phyloP scores from a whole-genome alignment of 2,113 vertebrate species.

The Ardeotis arabs region DNA sequence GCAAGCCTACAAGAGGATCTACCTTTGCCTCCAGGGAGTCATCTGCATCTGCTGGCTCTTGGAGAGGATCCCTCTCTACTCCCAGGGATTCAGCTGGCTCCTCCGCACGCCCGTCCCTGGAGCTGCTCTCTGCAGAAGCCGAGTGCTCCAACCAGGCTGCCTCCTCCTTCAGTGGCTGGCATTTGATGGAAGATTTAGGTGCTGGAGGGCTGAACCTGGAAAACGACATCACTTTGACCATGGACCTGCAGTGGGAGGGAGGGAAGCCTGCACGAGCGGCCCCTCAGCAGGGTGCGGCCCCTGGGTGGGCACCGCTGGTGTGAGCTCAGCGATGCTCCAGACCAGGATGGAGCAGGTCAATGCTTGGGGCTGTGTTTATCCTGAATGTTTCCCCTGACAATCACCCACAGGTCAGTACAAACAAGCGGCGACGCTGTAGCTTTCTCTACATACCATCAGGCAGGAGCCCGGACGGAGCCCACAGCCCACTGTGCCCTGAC shows the following conservation, averaged over 20 bases:
- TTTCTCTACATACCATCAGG: fast-evolving
- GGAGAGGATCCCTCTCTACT: fast-evolving
- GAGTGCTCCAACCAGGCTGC: fast-evolving
- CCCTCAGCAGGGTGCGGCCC: neutral
- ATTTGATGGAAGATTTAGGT: neutral
- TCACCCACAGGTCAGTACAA: neutral
- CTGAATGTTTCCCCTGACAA: neutral
- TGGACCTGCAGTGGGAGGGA: neutral
- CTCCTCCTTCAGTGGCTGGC: neutral
- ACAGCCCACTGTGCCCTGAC: neutral
- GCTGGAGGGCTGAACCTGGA: constrained; percentile 28
- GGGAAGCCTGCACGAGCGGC: neutral
- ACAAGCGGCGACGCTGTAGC: fast-evolving
- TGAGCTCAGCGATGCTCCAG: neutral
- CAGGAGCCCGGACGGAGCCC: neutral
- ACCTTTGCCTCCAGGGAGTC: neutral
- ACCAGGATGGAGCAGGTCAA: neutral
- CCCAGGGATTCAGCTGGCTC: fast-evolving
- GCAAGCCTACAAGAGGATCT: neutral
- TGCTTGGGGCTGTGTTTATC: neutral
- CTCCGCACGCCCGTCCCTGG: fast-evolving
- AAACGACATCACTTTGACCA: neutral
- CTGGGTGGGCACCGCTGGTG: fast-evolving
- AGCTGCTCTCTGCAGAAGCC: fast-evolving
- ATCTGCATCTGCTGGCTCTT: neutral